Base-by-base conservation (phyloP, 1,140 invertebrate genomes). In the Drosophila quadrilineata region DNA sequence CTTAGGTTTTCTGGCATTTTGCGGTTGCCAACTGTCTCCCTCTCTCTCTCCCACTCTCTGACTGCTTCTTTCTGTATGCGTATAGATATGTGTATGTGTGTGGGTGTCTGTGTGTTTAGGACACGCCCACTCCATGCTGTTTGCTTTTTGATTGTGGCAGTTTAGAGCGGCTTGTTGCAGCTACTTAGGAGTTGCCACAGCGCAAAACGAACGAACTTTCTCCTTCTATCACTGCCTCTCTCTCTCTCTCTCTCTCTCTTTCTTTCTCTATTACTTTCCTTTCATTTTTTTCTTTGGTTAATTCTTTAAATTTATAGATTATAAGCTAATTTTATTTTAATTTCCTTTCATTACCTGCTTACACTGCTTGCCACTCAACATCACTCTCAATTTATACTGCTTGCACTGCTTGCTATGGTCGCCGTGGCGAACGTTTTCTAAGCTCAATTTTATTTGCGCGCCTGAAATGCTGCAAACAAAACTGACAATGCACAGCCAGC, bases 1-100 rank as follows among this genome's bases (percentile, higher is more conserved):
- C 67, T 80, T 80, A 75, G n/a, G 76, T 60, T 80, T 57, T 75
- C 59, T 59, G 72, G 65, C 65, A 56, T 63, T 69, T 62, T 80
- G 68, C 58, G 57, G 76, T 56, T 56, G 38, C 28, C 40, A 46
- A 26, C 38, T 35, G 21, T 35, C 10, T 29, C 17, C 10, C 43
- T 29, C 17, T 21, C 10, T 9, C 6, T 5, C 17, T 10, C 9
- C 40, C 2, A 12, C 6, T 10, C 1, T 16, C 14, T 12, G 0
- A 6, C 36, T 9, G 2, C 9, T 33, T n/a, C n/a, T n/a, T n/a
- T n/a, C n/a, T n/a, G n/a, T n/a, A n/a, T n/a, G n/a, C n/a, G n/a
- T n/a, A n/a, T n/a, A n/a, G n/a, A n/a, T n/a, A n/a, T n/a, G 19
- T 46, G 28, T 14, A 10, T 35, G 40, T 28, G 48, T 24, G 28